A percentile compares a stretch with the other conserved stretches of the same genome.
phyloP scores from a whole-genome alignment of 2,113 vertebrate species.

The Mustela nigripes region DNA sequence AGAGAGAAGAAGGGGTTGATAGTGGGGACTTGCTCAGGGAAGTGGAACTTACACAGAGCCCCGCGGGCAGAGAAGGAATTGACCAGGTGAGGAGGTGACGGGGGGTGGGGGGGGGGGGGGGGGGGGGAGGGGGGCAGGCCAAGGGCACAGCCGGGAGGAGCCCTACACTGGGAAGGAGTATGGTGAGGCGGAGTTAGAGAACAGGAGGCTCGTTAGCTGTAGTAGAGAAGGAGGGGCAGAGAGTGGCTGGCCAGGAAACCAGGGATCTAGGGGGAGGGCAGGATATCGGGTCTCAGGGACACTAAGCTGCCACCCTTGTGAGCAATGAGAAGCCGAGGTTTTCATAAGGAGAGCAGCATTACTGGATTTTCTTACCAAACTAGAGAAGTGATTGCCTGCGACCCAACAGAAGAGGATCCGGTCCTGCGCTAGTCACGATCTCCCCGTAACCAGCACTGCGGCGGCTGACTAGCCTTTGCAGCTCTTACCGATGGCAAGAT shows the following conservation, averaged over 20 bases:
- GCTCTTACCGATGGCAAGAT: neutral
- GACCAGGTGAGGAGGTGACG: neutral
- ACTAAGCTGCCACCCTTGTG: neutral
- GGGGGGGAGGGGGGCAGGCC: too few species aligned
- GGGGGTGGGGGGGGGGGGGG: too few species aligned
- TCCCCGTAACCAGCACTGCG: neutral
- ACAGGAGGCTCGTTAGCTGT: neutral
- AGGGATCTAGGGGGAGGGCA: neutral
- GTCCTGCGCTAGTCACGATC: neutral
- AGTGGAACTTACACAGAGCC: neutral
- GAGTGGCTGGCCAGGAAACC: too few species aligned
- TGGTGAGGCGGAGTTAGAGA: neutral
- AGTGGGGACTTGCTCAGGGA: neutral
- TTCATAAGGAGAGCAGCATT: neutral
- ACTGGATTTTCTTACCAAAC: neutral
- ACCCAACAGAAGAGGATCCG: neutral
- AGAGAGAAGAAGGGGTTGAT: neutral
- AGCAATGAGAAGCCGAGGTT: neutral
- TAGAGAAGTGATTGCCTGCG: neutral
- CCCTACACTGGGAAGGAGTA: fast-evolving
- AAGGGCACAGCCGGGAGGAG: neutral
- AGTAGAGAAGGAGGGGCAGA: neutral
- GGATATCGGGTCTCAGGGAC: neutral
- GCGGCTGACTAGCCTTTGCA: neutral
- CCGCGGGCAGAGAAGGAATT: neutral